These are phyloP conservation scores for Hemitrygon akajei DNA, from an alignment of 2,797 vertebrate species.

Conservation along the genomic window DNA sequence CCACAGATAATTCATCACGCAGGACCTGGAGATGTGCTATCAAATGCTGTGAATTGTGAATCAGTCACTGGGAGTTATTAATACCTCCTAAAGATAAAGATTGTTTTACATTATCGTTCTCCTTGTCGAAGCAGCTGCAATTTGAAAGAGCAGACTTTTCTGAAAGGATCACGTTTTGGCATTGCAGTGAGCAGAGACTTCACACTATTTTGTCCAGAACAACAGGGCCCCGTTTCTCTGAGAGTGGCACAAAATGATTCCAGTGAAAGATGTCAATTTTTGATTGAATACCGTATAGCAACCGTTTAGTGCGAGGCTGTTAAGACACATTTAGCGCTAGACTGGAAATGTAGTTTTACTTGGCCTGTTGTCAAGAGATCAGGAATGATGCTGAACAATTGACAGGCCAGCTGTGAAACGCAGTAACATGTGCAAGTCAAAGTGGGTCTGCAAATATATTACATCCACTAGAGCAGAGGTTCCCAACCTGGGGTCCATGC, in stretches of 20 bases:
- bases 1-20: slow-evolving; percentile 6
- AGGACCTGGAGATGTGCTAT: not conserved
- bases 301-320: not conserved
- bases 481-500: too few relatives aligned
- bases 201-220: not conserved
- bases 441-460: not conserved
- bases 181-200: not conserved
- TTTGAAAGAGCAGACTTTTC: not conserved
- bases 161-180: too few relatives aligned
- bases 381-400: too few relatives aligned
- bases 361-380: too few relatives aligned
- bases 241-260: not conserved
- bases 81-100: not conserved
- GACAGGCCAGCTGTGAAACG: not conserved
- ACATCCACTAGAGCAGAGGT: too few relatives aligned
- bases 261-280: slow-evolving; percentile 4
- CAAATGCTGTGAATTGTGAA: not conserved
- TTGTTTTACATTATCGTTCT: not conserved
- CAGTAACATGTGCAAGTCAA: not conserved
- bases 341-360: not conserved
- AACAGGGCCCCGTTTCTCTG: not conserved
- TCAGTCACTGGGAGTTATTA: not conserved
- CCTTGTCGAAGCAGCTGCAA: not conserved
- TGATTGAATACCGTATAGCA: not conserved
- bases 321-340: not conserved